Evolutionary conservation across 1,140 invertebrate genomes (phyloP).

Genomic region (Sycophaga agraensis): DNA sequence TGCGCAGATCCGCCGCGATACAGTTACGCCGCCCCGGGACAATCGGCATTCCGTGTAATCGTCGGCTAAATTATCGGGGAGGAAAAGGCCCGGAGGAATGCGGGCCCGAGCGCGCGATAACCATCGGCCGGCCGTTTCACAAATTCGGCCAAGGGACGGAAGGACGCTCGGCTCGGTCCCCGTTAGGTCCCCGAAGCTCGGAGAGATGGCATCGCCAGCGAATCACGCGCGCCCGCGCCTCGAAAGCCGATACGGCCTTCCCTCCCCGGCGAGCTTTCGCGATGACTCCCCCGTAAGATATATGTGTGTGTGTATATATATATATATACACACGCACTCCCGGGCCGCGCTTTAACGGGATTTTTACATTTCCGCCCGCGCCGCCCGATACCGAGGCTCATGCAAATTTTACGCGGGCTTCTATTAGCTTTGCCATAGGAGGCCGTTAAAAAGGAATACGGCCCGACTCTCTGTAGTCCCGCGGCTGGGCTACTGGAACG

Average conservation of each 20-base stretch:
- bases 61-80: too few species aligned
- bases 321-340: not conserved
- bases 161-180: not conserved
- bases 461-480: too few species aligned
- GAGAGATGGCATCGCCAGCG: conserved; percentile 14
- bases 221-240: conserved; percentile 5
- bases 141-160: too few species aligned
- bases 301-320: too few species aligned
- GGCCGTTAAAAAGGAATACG: too few species aligned
- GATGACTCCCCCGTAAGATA: conserved; percentile 24
- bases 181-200: conserved; percentile 5
- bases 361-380: conserved; percentile 10
- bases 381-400: not conserved
- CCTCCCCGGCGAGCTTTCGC: not conserved
- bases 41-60: too few species aligned
- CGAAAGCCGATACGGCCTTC: conserved; percentile 10
- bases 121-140: too few species aligned
- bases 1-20: too few species aligned
- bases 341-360: conserved; percentile 6
- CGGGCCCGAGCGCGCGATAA: not conserved
- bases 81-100: too few species aligned
- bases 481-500: too few species aligned
- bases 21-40: too few species aligned
- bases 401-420: not conserved
- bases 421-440: too few species aligned